Percentiles rank a stretch among this genome's conserved stretches.
Evolutionary conservation across 2,888 invertebrate genomes (phyloP).

Genomic region (Himalopsyche anomala): DNA sequence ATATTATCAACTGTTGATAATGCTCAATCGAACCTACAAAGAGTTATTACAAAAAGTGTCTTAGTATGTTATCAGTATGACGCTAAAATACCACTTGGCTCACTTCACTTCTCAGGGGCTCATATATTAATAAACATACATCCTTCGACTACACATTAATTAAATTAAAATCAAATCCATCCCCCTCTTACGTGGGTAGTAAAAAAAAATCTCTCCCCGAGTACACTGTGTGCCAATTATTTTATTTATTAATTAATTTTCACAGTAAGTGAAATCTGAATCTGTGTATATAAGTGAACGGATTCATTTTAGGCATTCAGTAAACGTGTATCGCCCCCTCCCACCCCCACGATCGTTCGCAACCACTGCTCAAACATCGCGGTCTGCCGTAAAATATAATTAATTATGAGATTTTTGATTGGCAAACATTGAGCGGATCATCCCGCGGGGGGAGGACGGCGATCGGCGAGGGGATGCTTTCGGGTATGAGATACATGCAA

Average conservation of each 20-base stretch:
- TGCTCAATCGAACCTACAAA: too few relatives aligned
- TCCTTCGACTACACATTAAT: background rate
- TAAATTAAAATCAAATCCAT: background rate
- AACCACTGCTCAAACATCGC: conserved; percentile 2
- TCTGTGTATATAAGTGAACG: background rate
- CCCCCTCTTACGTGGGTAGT: background rate
- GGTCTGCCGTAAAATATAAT: conserved; percentile 4
- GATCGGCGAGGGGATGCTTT: background rate
- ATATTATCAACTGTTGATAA: too few relatives aligned
- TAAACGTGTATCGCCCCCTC: background rate
- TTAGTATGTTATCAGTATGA: too few relatives aligned
- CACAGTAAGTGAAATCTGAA: background rate
- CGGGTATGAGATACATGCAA: too few relatives aligned
- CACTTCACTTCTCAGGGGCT: too few relatives aligned
- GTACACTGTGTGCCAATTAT: too few relatives aligned
- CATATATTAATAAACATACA: too few relatives aligned
- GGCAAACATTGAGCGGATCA: conserved; percentile 31
- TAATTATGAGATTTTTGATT: conserved; percentile 34
- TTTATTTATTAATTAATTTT: conserved; percentile 23
- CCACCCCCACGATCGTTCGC: background rate
- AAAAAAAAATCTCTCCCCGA: too few relatives aligned
- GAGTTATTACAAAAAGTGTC: too few relatives aligned
- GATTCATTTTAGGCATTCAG: conserved; percentile 6
- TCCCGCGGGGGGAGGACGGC: background rate
- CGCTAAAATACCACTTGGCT: too few relatives aligned